Evolutionary conservation across 2,797 vertebrate species (phyloP).

Genomic region (Tokudaia tokunoshimensis): DNA sequence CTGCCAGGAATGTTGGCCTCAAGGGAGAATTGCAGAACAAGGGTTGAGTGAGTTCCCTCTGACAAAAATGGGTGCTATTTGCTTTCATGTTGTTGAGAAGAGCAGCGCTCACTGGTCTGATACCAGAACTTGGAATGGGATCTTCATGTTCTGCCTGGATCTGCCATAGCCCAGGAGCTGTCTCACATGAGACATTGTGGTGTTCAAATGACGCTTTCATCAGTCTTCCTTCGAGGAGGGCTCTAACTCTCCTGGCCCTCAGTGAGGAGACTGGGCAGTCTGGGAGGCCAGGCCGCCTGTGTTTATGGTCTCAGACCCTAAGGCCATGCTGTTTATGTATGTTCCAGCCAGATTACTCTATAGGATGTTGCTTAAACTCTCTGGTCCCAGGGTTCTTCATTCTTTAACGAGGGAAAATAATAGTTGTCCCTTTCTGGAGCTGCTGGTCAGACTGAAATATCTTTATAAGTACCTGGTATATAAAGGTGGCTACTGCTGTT

Average conservation of each 20-base stretch:
- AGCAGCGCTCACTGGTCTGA: slow-evolving; percentile 15
- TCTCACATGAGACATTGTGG: not conserved
- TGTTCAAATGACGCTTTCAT: slow-evolving; percentile 40
- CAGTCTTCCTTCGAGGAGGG: not conserved
- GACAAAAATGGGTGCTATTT: slow-evolving; percentile 60
- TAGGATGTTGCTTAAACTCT: not conserved
- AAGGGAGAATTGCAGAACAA: slow-evolving; percentile 54
- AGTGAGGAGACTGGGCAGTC: not conserved
- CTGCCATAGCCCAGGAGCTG: not conserved
- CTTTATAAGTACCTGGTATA: not conserved
- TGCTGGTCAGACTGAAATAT: slow-evolving; percentile 9
- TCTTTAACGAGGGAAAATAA: slow-evolving; percentile 42
- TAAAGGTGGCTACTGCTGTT: slow-evolving; percentile 15
- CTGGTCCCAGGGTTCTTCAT: not conserved
- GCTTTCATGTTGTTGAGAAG: slow-evolving; percentile 41
- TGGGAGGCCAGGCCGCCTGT: not conserved
- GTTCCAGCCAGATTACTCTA: slow-evolving; percentile 16
- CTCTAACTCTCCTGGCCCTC: slow-evolving; percentile 5
- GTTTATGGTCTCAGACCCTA: not conserved
- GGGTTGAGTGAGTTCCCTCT: not conserved
- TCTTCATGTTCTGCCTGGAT: not conserved
- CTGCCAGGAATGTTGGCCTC: slow-evolving; percentile 67
- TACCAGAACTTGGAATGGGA: slow-evolving; percentile 36
- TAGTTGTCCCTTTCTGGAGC: not conserved
- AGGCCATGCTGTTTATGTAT: not conserved